phyloP scores from a whole-genome alignment of 2,888 invertebrate species.

The Rhagonycha lutea region DNA sequence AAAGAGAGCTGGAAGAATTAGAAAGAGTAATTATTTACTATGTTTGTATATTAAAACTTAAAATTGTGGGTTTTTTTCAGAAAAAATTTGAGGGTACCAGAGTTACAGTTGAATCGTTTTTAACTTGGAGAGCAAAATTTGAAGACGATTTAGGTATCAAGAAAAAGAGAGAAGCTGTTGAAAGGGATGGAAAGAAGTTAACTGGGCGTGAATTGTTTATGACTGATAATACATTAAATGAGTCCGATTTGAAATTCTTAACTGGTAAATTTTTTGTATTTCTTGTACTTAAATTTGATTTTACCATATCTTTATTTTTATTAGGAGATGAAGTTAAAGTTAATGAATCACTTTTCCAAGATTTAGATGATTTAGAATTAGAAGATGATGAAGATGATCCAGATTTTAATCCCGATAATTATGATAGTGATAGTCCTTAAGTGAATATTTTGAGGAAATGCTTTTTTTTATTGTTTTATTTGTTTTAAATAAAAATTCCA shows the following conservation, averaged over 20 bases:
- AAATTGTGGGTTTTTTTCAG: slow-evolving; percentile 56
- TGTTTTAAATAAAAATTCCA: neutral
- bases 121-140: slow-evolving; percentile 92
- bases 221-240: slow-evolving; percentile 88
- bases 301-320: slow-evolving; percentile 44
- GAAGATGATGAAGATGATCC: slow-evolving; percentile 68
- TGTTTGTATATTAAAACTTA: neutral
- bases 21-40: slow-evolving; percentile 68
- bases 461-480: neutral
- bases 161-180: slow-evolving; percentile 71
- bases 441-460: neutral
- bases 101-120: slow-evolving; percentile 93
- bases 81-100: slow-evolving; percentile 95
- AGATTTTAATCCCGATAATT: slow-evolving; percentile 63
- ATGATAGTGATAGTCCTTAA: slow-evolving; percentile 40
- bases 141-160: slow-evolving; percentile 85
- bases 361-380: slow-evolving; percentile 80
- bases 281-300: neutral
- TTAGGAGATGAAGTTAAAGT: slow-evolving; percentile 83
- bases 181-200: slow-evolving; percentile 77
- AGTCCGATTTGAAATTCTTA: slow-evolving; percentile 95
- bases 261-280: slow-evolving; percentile 64
- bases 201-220: slow-evolving; percentile 94
- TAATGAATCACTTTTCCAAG: slow-evolving; percentile 91
- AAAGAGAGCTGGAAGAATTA: slow-evolving; percentile 81